Evolutionary conservation across 2,113 vertebrate species (phyloP).

Genomic region (Copsychus sechellarum): DNA sequence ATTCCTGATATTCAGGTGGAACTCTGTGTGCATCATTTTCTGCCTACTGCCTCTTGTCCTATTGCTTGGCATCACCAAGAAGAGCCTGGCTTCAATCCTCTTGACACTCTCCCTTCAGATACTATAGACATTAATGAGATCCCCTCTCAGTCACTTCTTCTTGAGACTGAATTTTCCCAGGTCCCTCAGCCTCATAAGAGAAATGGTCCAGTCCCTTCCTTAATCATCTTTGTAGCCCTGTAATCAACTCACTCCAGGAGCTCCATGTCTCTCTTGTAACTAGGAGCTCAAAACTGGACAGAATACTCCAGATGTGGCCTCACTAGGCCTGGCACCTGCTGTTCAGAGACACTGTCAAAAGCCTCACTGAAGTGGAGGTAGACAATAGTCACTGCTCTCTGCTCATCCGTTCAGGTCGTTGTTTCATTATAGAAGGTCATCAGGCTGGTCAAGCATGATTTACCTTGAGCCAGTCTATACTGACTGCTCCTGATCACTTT

Average conservation of each 20-base stretch:
- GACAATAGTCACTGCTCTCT: not conserved
- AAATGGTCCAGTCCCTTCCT: not conserved
- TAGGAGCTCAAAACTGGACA: not conserved
- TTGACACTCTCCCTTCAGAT: not conserved
- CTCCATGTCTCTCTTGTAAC: not conserved
- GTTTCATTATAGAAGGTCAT: not conserved
- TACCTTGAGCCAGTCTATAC: not conserved
- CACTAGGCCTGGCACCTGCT: not conserved
- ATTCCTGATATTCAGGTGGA: not conserved
- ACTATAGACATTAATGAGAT: not conserved
- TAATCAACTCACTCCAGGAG: fast-evolving
- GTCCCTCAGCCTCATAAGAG: not conserved
- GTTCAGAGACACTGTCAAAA: not conserved
- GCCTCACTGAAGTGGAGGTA: not conserved
- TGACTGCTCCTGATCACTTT: not conserved
- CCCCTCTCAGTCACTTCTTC: not conserved
- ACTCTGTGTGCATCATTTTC: not conserved
- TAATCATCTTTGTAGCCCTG: not conserved
- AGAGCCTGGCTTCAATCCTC: not conserved
- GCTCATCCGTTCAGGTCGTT: not conserved
- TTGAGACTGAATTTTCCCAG: not conserved
- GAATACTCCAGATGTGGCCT: not conserved
- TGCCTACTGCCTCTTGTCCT: not conserved
- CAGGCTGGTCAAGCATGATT: not conserved
- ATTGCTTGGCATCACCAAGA: not conserved